These are phyloP conservation scores for Timema podura DNA, from an alignment of 2,888 invertebrate genomes.

Conservation along the genomic window DNA sequence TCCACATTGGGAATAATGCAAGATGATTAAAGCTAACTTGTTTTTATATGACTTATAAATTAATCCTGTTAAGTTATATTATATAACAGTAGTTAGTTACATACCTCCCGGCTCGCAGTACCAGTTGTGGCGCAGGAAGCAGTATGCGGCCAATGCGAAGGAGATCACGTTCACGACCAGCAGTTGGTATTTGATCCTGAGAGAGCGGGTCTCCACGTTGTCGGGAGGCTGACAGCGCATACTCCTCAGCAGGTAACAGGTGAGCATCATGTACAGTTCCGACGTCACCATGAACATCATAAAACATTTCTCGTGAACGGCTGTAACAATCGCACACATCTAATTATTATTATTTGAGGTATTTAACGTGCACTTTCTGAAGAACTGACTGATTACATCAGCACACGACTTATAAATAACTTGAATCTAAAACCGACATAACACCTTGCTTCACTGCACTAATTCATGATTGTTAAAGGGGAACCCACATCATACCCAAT, in stretches of 20 bases:
- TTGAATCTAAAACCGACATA: too few species aligned
- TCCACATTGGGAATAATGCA: too few species aligned
- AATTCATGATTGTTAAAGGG: background rate
- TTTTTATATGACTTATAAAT: too few species aligned
- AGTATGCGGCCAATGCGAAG: constrained; percentile 77
- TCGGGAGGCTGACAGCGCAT: constrained; percentile 57
- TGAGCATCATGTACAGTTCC: constrained; percentile 80
- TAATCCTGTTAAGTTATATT: too few species aligned
- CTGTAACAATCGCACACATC: constrained; percentile 50
- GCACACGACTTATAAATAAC: too few species aligned
- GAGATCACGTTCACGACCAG: constrained; percentile 69
- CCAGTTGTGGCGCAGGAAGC: constrained; percentile 85
- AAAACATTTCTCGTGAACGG: constrained; percentile 82
- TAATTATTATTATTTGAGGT: too few species aligned
- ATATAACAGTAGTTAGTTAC: constrained; percentile 36
- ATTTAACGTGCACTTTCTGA: too few species aligned
- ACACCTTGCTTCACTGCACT: constrained; percentile 23
- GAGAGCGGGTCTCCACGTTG: constrained; percentile 61
- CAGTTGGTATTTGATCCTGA: constrained; percentile 72
- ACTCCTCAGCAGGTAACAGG: constrained; percentile 66
- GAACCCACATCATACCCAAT: too few species aligned
- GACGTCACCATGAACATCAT: constrained; percentile 82
- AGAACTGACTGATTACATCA: too few species aligned
- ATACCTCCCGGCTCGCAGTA: constrained; percentile 91
- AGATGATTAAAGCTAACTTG: too few species aligned